Evolutionary conservation across 2,888 invertebrate genomes (phyloP), one percentile per base, ranked within the genome.

Genomic region (Harpalus rufipes): DNA sequence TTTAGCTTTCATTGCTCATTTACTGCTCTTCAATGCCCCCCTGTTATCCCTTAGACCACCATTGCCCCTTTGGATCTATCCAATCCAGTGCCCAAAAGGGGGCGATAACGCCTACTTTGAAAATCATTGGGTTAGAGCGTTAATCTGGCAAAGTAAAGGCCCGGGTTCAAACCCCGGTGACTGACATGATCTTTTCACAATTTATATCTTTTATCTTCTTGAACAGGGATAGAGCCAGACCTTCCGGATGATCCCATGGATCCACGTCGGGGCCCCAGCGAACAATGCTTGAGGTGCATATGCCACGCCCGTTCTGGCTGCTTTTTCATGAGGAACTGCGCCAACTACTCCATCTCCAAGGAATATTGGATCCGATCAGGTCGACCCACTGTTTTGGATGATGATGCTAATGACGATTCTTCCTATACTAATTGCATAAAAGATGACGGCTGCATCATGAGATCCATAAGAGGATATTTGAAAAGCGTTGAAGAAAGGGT

Each of bases 221-320:
- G 44, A 18, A 0, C 41, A 18, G 8, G 14, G 7, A 0, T 10
- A 68, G 68, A 16, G 16, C 41, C 32, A 41, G 12, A 44, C 6
- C 4, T 8, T 16, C 41, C 44, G 18, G 72, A 44, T 16, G 72
- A 74, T 18, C 72, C 72, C 5, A 74, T 44, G 72, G 72, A 74
- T 7, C 44, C 41, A 10, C 7, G 41, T 0, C 44, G 44, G 0
- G 72, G 41, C 1, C 51, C 68, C 2, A 68, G 21, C 8, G 85
- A 72, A 39, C 41, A 68, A 12, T 85, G 85, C 10, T 18, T 85
- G 12, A 16, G 80, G 18, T 85, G 85, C 56, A 18, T 85, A 1
- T 85, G 85, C 72, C 85, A 85, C 56, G 80, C 58, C n/a, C 51
- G 85, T 5, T 21, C 85, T 0, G 85, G 85, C 5, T 85, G 85